These are phyloP conservation scores for Tetragnatha versicolor DNA, from an alignment of 1,140 invertebrate species.

Conservation along the genomic window DNA sequence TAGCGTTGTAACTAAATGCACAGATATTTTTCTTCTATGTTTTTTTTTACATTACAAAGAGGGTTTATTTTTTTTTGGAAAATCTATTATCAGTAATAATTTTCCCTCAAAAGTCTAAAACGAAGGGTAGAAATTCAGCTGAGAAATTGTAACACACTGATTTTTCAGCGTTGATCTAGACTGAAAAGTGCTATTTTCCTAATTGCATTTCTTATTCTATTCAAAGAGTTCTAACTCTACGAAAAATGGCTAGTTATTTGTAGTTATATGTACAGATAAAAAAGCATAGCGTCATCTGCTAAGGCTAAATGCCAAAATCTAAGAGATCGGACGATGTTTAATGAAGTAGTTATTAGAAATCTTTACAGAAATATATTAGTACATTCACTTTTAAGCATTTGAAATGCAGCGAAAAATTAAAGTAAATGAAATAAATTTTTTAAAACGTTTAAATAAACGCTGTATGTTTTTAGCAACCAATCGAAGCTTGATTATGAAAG, in stretches of 20 bases:
- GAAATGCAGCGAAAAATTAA: no score
- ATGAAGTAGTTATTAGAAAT: no score
- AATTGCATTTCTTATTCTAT: slow-evolving; percentile 24
- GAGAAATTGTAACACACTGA: slow-evolving; percentile 13
- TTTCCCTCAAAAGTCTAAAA: background rate
- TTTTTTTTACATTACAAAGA: no score
- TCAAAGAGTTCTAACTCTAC: slow-evolving; percentile 29
- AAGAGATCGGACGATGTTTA: slow-evolving; percentile 46
- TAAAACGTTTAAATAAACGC: no score
- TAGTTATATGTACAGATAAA: slow-evolving; percentile 49
- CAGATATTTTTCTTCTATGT: no score
- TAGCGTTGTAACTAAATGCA: no score
- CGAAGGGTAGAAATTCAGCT: slow-evolving; percentile 1
- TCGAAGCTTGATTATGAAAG: no score
- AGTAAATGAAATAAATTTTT: no score
- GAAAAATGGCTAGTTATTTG: slow-evolving; percentile 44
- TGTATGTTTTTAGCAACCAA: no score
- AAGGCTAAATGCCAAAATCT: slow-evolving; percentile 32
- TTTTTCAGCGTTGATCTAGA: slow-evolving; percentile 31
- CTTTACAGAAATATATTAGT: no score
- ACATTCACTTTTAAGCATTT: no score
- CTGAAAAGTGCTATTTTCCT: slow-evolving; percentile 52
- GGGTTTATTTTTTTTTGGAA: no score
- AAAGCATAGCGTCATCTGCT: slow-evolving; percentile 18
- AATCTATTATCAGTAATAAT: background rate